Evolutionary conservation across 2,113 vertebrate genomes (phyloP).

Genomic region (Chaetodon trifascialis): DNA sequence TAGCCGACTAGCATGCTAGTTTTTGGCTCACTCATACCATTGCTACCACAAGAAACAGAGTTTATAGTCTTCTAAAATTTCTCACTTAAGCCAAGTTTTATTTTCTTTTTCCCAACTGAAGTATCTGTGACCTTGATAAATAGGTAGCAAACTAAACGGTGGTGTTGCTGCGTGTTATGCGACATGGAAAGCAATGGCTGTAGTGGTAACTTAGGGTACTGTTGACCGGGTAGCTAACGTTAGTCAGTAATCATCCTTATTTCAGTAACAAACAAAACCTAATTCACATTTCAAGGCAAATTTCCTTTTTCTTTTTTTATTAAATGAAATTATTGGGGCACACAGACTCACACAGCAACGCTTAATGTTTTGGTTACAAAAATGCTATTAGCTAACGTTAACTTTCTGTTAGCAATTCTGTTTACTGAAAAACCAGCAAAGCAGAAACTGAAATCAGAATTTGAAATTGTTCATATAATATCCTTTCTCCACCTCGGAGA

Average conservation of each 20-base stretch:
- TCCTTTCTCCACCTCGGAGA: neutral
- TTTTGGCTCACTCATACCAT: rapidly evolving
- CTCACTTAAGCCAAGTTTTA: rapidly evolving
- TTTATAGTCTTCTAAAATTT: neutral
- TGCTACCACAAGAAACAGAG: rapidly evolving
- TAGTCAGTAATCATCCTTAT: neutral
- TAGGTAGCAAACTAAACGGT: rapidly evolving
- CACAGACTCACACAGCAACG: neutral
- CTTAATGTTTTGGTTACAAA: neutral
- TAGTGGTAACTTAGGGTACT: neutral
- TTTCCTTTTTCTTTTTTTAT: no score
- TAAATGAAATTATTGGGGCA: no score
- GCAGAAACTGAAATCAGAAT: neutral
- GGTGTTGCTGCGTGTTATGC: neutral
- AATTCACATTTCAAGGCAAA: neutral
- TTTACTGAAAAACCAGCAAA: neutral
- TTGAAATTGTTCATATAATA: neutral
- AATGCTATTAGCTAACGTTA: no score
- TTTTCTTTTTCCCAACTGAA: rapidly evolving
- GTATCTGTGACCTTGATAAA: rapidly evolving
- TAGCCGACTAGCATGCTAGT: conserved; percentile 62
- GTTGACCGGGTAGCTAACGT: neutral
- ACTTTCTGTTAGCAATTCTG: no score
- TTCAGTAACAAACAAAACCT: neutral
- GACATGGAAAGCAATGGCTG: conserved; percentile 14